These are phyloP conservation scores for Myanophis thanlyinensis DNA, from an alignment of 2,113 vertebrate genomes.

Conservation along the genomic window DNA sequence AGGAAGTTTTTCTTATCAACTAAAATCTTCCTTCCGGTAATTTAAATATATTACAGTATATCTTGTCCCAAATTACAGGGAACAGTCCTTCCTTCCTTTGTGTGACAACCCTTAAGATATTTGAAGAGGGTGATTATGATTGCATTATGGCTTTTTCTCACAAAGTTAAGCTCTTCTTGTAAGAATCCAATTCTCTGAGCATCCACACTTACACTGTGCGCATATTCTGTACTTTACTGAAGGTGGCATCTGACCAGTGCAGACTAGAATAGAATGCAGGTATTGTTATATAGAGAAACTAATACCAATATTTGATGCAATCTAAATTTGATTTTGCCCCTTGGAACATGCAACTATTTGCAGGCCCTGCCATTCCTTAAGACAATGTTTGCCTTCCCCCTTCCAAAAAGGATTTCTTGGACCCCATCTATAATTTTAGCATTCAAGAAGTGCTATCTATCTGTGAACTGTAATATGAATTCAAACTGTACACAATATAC, in stretches of 20 bases:
- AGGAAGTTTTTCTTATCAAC: neutral
- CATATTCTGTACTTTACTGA: neutral
- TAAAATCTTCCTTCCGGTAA: neutral
- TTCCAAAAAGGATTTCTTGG: neutral
- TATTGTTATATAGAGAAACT: neutral
- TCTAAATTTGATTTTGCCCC: neutral
- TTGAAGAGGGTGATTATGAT: neutral
- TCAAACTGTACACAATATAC: neutral
- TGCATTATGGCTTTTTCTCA: neutral
- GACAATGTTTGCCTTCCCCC: constrained; percentile 10
- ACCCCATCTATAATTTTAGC: neutral
- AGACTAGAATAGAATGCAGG: neutral
- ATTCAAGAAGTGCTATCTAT: neutral
- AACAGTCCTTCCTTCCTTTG: neutral
- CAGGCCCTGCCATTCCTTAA: neutral
- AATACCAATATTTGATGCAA: neutral
- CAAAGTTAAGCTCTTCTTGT: neutral
- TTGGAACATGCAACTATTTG: neutral
- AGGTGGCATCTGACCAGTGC: neutral
- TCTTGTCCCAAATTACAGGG: neutral
- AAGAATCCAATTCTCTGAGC: neutral
- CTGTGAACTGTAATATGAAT: neutral
- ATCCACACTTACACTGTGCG: neutral
- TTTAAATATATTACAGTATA: neutral
- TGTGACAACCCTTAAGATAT: neutral